A percentile compares a stretch with the other conserved stretches of the same genome.
phyloP scores from a whole-genome alignment of 53 echinoderm and acorn worm species.

The Patiria pectinifera region DNA sequence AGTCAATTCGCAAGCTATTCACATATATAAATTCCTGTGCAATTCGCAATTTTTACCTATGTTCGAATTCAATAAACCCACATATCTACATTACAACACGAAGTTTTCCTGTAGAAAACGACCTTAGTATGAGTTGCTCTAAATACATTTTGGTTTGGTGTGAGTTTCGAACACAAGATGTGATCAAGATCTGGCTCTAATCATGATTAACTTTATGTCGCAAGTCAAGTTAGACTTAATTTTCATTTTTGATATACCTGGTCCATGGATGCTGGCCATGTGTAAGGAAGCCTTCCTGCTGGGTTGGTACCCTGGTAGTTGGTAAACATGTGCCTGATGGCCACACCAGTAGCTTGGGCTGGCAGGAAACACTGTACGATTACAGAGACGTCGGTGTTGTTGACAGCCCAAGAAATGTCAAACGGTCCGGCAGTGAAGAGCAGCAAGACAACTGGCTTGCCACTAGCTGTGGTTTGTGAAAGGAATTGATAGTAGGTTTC shows the following conservation, averaged over 20 bases:
- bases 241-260: slow-evolving; percentile 34
- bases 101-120: too few relatives aligned
- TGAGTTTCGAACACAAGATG: too few relatives aligned
- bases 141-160: too few relatives aligned
- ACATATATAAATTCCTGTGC: too few relatives aligned
- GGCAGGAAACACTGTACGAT: slow-evolving; percentile 75
- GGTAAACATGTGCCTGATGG: slow-evolving; percentile 46
- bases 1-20: too few relatives aligned
- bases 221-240: too few relatives aligned
- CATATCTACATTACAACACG: too few relatives aligned
- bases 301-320: slow-evolving; percentile 56
- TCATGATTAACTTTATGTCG: too few relatives aligned
- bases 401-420: slow-evolving; percentile 62
- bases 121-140: too few relatives aligned
- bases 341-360: slow-evolving; percentile 73
- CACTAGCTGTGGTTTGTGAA: slow-evolving; percentile 33
- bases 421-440: slow-evolving; percentile 76
- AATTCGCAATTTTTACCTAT: too few relatives aligned
- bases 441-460: slow-evolving; percentile 66
- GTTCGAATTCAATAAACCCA: too few relatives aligned
- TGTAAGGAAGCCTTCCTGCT: slow-evolving; percentile 64
- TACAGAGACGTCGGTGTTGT: slow-evolving; percentile 33
- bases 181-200: too few relatives aligned
- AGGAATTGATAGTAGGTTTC: background rate
- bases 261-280: slow-evolving; percentile 69